These are phyloP conservation scores for Cassiopea xamachana DNA, from an alignment of 30 jellyfish, hydroid and myxozoan species.

Conservation along the genomic window DNA sequence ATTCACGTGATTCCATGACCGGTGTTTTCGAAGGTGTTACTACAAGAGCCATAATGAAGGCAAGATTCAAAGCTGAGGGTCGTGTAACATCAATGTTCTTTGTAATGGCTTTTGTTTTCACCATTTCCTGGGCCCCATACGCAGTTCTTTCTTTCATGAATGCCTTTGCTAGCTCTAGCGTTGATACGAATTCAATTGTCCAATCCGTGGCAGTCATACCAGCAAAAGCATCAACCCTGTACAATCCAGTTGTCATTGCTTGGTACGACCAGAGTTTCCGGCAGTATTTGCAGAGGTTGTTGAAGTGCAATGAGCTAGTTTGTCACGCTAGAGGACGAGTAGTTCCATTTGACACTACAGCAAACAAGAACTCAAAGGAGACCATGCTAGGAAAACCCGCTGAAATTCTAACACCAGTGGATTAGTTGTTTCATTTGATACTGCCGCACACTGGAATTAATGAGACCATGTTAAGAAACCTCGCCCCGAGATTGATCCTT, in stretches of 20 bases:
- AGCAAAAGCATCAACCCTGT: slow-evolving; percentile 64
- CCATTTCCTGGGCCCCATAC: slow-evolving; percentile 71
- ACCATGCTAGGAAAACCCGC: background rate
- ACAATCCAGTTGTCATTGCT: slow-evolving; percentile 46
- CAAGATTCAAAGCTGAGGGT: slow-evolving; percentile 57
- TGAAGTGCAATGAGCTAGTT: background rate
- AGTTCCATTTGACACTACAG: background rate
- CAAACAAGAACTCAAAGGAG: background rate
- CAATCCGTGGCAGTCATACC: slow-evolving; percentile 37
- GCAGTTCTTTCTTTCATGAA: slow-evolving; percentile 27
- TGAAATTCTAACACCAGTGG: too few relatives aligned
- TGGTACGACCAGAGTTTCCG: slow-evolving; percentile 30
- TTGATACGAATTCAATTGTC: background rate
- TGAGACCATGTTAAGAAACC: too few relatives aligned
- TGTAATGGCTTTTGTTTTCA: slow-evolving; percentile 47
- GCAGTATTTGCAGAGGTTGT: background rate
- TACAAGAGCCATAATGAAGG: background rate
- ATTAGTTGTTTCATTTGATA: too few relatives aligned
- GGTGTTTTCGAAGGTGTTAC: background rate
- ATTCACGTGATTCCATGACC: background rate
- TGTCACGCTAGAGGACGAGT: background rate
- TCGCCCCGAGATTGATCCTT: too few relatives aligned
- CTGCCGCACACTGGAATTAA: too few relatives aligned
- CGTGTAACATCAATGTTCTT: slow-evolving; percentile 40
- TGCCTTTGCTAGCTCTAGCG: slow-evolving; percentile 14